These are phyloP conservation scores for Ciconia boyciana DNA, from an alignment of 2,113 vertebrate genomes.

Conservation along the genomic window DNA sequence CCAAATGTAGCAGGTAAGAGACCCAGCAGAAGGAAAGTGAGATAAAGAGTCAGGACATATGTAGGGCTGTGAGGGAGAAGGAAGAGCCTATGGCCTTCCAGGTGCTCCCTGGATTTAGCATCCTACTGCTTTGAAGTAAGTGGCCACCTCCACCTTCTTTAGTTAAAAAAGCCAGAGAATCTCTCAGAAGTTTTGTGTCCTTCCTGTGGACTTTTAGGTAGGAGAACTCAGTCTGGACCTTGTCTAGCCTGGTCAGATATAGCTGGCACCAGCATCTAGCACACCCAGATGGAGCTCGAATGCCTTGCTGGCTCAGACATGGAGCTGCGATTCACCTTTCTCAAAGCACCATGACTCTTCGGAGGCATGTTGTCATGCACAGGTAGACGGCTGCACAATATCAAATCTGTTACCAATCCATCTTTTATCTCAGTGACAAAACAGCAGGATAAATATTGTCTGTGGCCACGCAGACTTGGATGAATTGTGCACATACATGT, in stretches of 20 bases:
- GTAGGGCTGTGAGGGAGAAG: not conserved
- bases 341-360: not conserved
- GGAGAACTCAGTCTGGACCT: not conserved
- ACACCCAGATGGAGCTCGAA: not conserved
- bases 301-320: not conserved
- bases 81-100: fast-evolving
- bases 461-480: not conserved
- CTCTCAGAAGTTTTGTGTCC: not conserved
- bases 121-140: not conserved
- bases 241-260: not conserved
- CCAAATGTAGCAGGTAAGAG: not conserved
- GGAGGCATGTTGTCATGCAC: not conserved
- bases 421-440: not conserved
- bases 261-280: not conserved
- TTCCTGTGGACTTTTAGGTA: not conserved
- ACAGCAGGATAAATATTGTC: not conserved
- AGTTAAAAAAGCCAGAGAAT: not conserved
- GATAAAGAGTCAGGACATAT: not conserved
- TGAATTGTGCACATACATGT: fast-evolving
- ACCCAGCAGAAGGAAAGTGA: not conserved
- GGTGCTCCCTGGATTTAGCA: not conserved
- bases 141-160: not conserved
- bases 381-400: not conserved
- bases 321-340: not conserved
- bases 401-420: not conserved